Conservation (phyloP, 2,113 vertebrate species). For the Semicossyphus pulcher region DNA sequence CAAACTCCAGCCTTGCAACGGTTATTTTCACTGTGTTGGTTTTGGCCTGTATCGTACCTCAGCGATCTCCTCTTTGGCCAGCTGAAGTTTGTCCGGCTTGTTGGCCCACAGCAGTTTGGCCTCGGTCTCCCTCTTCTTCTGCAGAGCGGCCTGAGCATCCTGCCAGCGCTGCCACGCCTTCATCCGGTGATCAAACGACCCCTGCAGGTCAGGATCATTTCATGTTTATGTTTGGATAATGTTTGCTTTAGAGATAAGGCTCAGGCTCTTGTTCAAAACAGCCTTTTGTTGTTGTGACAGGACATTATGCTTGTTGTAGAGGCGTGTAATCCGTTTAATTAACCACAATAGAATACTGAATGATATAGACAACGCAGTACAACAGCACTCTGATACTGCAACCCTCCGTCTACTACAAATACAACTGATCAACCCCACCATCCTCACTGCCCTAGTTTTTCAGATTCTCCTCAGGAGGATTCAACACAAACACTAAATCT, state of each 20-base stretch:
- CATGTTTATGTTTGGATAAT: not conserved
- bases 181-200: slow-evolving; percentile 96
- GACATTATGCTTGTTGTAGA: not conserved
- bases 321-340: not conserved
- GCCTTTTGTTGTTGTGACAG: not conserved
- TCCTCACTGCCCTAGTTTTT: too few species aligned
- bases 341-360: too few species aligned
- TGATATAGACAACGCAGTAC: too few species aligned
- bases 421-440: too few species aligned
- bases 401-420: too few species aligned
- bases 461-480: too few species aligned
- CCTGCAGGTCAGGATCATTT: slow-evolving; percentile 75
- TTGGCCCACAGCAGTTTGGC: slow-evolving; percentile 97
- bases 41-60: slow-evolving; percentile 84
- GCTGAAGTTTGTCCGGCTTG: slow-evolving; percentile 97
- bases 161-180: slow-evolving; percentile 99
- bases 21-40: not conserved
- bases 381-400: too few species aligned
- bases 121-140: slow-evolving; percentile 96
- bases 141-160: slow-evolving; percentile 91
- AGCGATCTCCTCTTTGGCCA: slow-evolving; percentile 94
- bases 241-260: not conserved
- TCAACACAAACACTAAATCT: too few species aligned
- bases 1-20: not conserved
- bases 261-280: not conserved